phyloP scores from a whole-genome alignment of 2,888 invertebrate genomes.

The Pseudoips prasinana region DNA sequence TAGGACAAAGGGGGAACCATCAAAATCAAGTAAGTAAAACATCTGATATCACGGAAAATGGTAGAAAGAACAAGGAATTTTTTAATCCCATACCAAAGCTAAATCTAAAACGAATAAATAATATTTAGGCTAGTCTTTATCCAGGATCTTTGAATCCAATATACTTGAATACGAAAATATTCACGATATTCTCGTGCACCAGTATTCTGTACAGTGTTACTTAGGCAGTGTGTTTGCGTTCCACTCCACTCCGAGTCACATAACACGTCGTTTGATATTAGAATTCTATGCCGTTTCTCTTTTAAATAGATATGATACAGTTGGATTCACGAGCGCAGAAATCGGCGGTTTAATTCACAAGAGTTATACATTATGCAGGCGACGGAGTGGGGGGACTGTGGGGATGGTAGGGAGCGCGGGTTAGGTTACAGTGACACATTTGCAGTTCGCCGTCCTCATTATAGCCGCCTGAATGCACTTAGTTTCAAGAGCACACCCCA shows the following conservation, averaged over 20 bases:
- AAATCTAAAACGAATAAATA: no score
- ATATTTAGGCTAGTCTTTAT: no score
- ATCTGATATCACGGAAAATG: no score
- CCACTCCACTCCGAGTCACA: neutral
- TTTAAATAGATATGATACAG: slow-evolving; percentile 8
- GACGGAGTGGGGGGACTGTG: neutral
- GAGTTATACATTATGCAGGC: slow-evolving; percentile 32
- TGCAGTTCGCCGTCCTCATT: slow-evolving; percentile 39
- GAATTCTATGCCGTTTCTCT: slow-evolving; percentile 1
- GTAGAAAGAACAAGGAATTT: no score
- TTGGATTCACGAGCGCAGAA: slow-evolving; percentile 1
- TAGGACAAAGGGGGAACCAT: no score
- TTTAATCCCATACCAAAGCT: no score
- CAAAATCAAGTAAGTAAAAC: no score
- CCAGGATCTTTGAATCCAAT: neutral
- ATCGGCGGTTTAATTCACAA: slow-evolving; percentile 25
- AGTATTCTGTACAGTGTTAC: slow-evolving; percentile 1
- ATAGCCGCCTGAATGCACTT: slow-evolving; percentile 31
- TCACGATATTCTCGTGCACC: slow-evolving; percentile 3
- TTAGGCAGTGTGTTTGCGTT: slow-evolving; percentile 2
- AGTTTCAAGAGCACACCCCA: slow-evolving; percentile 33
- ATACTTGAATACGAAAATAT: slow-evolving; percentile 5
- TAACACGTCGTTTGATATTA: neutral
- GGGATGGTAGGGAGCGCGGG: neutral
- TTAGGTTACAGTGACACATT: slow-evolving; percentile 34